phyloP scores from a whole-genome alignment of 2,113 vertebrate species.

The Atlantisia rogersi region DNA sequence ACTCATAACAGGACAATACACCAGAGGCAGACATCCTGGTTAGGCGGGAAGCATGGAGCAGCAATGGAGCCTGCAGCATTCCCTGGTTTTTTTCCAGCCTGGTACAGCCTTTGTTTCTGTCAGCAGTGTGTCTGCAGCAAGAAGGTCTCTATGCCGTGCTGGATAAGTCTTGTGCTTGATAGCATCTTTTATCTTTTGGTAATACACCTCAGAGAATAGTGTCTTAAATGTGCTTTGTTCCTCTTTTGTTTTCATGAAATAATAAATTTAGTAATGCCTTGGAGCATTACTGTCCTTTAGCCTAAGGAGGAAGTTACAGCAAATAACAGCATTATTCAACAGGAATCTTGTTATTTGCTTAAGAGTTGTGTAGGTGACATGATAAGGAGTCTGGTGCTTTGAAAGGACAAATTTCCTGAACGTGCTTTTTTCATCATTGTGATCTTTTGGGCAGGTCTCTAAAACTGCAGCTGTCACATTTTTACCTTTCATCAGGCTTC shows the following conservation, averaged over 20 bases:
- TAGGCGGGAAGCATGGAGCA: rapidly evolving
- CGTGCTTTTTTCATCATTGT: rapidly evolving
- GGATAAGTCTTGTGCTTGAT: background rate
- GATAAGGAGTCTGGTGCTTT: background rate
- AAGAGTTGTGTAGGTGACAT: background rate
- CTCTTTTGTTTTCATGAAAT: background rate
- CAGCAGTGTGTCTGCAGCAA: background rate
- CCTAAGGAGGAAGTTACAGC: background rate
- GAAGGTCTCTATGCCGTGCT: background rate
- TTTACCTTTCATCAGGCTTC: background rate
- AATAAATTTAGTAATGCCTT: background rate
- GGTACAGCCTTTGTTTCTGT: background rate
- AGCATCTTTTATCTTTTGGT: background rate
- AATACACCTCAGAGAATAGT: background rate
- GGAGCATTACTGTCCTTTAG: background rate
- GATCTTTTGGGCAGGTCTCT: background rate
- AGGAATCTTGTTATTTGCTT: background rate
- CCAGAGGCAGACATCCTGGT: background rate
- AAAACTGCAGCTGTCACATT: background rate
- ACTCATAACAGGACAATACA: rapidly evolving
- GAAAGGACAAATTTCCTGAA: background rate
- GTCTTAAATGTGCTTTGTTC: background rate
- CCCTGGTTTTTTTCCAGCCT: background rate
- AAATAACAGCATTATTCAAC: background rate
- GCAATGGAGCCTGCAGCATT: background rate